A percentile compares a stretch with the other conserved stretches of the same genome.
These are phyloP conservation scores for Limnephilus lunatus DNA, from an alignment of 2,888 invertebrate species.

Conservation along the genomic window DNA sequence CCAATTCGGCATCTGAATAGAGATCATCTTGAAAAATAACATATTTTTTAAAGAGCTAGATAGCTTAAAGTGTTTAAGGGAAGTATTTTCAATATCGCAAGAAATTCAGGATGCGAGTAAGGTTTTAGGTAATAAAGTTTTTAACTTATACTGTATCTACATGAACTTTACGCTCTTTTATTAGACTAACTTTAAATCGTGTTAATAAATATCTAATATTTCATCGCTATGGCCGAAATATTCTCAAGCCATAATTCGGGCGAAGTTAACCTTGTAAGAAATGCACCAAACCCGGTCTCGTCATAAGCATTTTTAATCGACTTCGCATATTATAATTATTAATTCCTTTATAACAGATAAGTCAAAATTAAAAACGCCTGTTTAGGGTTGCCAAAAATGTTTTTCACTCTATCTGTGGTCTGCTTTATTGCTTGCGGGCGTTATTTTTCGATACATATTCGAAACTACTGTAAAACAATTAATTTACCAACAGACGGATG, in stretches of 20 bases:
- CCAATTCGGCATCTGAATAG: too few relatives aligned
- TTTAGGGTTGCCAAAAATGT: neutral
- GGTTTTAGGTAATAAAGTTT: neutral
- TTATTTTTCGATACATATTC: too few relatives aligned
- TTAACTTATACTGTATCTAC: neutral
- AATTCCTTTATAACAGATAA: slow-evolving; percentile 21
- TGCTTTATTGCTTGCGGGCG: too few relatives aligned
- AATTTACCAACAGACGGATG: too few relatives aligned
- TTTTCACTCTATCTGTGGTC: too few relatives aligned
- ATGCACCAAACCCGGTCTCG: neutral
- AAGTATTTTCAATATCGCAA: too few relatives aligned
- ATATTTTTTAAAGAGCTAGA: too few relatives aligned
- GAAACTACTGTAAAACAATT: too few relatives aligned
- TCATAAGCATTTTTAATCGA: slow-evolving; percentile 18
- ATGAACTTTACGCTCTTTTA: neutral
- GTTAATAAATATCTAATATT: neutral
- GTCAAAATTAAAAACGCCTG: slow-evolving; percentile 26
- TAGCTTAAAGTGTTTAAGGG: too few relatives aligned
- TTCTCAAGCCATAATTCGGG: neutral
- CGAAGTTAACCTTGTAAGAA: neutral
- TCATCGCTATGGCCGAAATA: neutral
- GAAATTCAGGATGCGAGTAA: too few relatives aligned
- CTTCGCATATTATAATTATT: slow-evolving; percentile 29
- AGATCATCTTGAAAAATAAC: too few relatives aligned
- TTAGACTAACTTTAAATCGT: neutral